Conservation (phyloP, 2,113 vertebrate genomes). For the Semnornis frantzii region DNA sequence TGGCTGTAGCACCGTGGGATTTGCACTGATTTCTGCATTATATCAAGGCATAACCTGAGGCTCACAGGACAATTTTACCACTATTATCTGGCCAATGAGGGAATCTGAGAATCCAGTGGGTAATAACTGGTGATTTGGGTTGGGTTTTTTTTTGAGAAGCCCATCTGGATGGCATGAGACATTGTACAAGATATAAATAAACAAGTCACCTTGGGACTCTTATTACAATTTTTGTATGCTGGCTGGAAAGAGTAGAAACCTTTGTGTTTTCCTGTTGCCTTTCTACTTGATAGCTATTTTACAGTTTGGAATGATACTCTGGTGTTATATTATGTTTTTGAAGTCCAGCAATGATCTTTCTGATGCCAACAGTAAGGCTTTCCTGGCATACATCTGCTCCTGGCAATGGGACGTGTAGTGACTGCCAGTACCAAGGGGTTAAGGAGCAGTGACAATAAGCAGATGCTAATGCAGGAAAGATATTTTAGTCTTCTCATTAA, state of each 20-base stretch:
- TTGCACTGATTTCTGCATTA: conserved; percentile 79
- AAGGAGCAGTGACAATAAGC: conserved; percentile 71
- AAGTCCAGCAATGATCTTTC: conserved; percentile 21
- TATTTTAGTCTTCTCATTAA: conserved; percentile 81
- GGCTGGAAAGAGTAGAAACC: neutral
- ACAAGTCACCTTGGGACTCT: conserved; percentile 5
- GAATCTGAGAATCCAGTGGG: neutral
- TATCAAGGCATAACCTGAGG: conserved; percentile 76
- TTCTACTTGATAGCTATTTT: conserved; percentile 28
- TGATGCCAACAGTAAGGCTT: conserved; percentile 19
- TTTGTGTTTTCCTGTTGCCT: conserved; percentile 4
- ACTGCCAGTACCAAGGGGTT: conserved; percentile 63
- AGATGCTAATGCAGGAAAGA: conserved; percentile 75
- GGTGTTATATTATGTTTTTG: neutral
- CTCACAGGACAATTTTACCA: neutral
- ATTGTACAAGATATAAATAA: neutral
- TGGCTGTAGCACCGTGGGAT: conserved; percentile 77
- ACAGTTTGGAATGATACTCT: neutral
- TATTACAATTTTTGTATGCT: conserved; percentile 1
- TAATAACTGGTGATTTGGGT: neutral
- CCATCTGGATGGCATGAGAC: neutral
- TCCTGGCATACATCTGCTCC: neutral
- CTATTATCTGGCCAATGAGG: neutral
- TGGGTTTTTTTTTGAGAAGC: neutral
- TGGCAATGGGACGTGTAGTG: neutral